These are phyloP conservation scores for Trimorus sp. DNA, from an alignment of 2,888 invertebrate species.

Conservation along the genomic window DNA sequence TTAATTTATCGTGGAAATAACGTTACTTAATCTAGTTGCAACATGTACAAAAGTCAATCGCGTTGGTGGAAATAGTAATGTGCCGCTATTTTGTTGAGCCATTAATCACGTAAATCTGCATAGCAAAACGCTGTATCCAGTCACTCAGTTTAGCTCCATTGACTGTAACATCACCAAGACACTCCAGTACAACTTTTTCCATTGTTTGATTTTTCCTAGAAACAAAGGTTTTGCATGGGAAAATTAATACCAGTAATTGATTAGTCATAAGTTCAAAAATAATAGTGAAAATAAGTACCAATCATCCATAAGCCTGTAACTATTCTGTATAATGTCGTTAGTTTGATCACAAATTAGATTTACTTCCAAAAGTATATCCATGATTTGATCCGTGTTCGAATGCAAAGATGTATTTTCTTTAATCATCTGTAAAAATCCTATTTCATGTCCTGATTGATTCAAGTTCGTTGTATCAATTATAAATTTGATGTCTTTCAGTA, in stretches of 20 bases:
- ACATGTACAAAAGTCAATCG: no score
- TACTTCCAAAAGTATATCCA: conserved; percentile 68
- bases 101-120: conserved; percentile 74
- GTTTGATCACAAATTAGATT: conserved; percentile 63
- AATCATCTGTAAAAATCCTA: not conserved
- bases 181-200: conserved; percentile 69
- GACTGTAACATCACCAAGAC: conserved; percentile 70
- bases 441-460: not conserved
- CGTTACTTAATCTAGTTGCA: no score
- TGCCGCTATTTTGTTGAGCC: no score
- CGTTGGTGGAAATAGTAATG: no score
- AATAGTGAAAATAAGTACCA: conserved; percentile 64
- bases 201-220: conserved; percentile 75
- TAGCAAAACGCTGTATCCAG: conserved; percentile 75
- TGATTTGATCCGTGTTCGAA: conserved; percentile 51
- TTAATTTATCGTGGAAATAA: no score
- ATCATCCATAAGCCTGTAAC: conserved; percentile 70
- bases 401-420: not conserved
- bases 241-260: not conserved
- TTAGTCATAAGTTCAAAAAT: not conserved
- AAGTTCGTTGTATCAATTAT: not conserved
- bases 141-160: conserved; percentile 74
- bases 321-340: conserved; percentile 70
- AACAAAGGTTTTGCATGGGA: conserved; percentile 20
- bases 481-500: conserved; percentile 30